Base-by-base conservation (phyloP, 2,888 invertebrate species). In the Anagyrus pseudococci region DNA sequence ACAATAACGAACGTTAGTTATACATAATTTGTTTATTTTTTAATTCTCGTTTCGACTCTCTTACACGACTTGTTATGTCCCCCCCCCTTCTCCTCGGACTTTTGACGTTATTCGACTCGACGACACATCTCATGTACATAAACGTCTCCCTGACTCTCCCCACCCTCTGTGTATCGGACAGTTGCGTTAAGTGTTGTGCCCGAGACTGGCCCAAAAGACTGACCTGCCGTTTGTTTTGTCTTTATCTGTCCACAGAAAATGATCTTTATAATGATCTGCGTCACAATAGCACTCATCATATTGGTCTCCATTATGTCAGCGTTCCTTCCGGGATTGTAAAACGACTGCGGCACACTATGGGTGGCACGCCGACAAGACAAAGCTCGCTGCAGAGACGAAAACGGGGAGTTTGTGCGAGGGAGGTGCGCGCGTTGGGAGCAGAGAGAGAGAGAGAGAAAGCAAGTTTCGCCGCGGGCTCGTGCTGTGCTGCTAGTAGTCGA, bases 221-320 rank as follows among this genome's bases (percentile, higher is more conserved):
- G 60, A 67, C 64, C 56, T 61, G 58, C 48, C 57, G 48, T 61
- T 40, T 67, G 60, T 64, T 61, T 67, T 62, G 40, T 58, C 57
- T 67, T 63, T 67, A 59, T 67, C 48, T 67, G 67, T 67, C 67
- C 78, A 77, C 80, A 80, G 81, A 80, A 81, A 80, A 77, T 78
- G 80, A 79, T 78, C 77, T 71, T 79, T 75, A 79, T 80, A 73
- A 75, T 77, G 76, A 79, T 78, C 78, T 80, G 80, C 79, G 74
- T 78, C 69, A 73, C 75, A 75, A 75, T 80, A 75, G 69, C 72
- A 70, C 73, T 72, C 73, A 73, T 79, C 74, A 76, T 80, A 77
- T 68, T 78, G 72, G 76, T 79, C 75, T 70, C 75, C 75, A 76
- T 80, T 74, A 70, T 79, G 67, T 65, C 76, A 75, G 75, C 70